Conservation (phyloP, 1,140 invertebrate species). For the Atopsyche davidsoni region DNA sequence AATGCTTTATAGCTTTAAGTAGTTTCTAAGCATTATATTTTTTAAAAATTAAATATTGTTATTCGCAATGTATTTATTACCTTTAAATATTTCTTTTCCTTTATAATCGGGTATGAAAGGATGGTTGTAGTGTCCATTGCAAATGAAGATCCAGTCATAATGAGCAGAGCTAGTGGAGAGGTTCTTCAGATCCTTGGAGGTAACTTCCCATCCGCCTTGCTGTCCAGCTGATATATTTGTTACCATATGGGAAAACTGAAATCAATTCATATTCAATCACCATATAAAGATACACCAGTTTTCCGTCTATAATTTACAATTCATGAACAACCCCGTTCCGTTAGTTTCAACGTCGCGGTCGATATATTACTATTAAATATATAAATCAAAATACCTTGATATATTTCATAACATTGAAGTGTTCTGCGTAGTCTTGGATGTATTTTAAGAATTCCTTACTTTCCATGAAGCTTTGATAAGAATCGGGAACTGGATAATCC, state of each 20-base stretch:
- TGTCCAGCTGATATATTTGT: slow-evolving; percentile 51
- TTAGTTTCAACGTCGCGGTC: too few species aligned
- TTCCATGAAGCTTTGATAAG: slow-evolving; percentile 65
- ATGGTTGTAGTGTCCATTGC: slow-evolving; percentile 72
- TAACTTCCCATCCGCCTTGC: slow-evolving; percentile 52
- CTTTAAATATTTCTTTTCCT: slow-evolving; percentile 59
- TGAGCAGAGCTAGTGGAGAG: slow-evolving; percentile 49
- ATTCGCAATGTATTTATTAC: slow-evolving; percentile 48
- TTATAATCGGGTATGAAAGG: slow-evolving; percentile 51
- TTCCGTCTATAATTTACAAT: too few species aligned
- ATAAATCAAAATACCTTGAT: slow-evolving; percentile 70
- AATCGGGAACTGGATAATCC: slow-evolving; percentile 59
- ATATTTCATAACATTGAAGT: slow-evolving; percentile 59
- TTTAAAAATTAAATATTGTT: too few species aligned
- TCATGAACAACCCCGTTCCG: too few species aligned
- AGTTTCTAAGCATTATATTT: too few species aligned
- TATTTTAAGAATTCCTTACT: slow-evolving; percentile 75
- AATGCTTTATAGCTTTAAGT: too few species aligned
- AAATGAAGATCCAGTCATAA: slow-evolving; percentile 74
- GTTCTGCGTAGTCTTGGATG: slow-evolving; percentile 66
- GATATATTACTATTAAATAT: too few species aligned
- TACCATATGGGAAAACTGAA: slow-evolving; percentile 48
- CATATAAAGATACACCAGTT: too few species aligned
- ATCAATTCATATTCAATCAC: too few species aligned
- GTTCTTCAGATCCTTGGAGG: slow-evolving; percentile 39